Conservation (phyloP, 2,797 vertebrate genomes). For the Sternotherus odoratus region DNA sequence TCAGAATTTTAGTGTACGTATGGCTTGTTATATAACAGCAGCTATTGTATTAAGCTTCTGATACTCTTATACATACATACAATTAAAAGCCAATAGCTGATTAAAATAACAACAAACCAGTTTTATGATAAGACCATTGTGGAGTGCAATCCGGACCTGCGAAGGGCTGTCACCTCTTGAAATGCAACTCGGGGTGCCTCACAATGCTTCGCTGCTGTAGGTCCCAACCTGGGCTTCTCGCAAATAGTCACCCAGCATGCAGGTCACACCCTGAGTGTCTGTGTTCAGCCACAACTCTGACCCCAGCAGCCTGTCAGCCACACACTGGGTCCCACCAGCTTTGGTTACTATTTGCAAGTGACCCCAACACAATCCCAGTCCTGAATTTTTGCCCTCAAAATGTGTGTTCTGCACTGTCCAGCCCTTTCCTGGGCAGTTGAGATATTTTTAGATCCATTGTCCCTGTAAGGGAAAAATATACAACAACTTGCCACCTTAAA, state of each 20-base stretch:
- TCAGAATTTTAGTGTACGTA: not conserved
- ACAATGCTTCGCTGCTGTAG: not conserved
- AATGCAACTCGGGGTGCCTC: not conserved
- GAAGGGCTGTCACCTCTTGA: not conserved
- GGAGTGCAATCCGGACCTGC: not conserved
- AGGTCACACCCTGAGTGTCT: not conserved
- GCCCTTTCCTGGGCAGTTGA: not conserved
- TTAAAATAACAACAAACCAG: not conserved
- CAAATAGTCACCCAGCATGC: not conserved
- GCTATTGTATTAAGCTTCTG: not conserved
- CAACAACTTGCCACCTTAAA: not conserved
- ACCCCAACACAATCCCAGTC: not conserved
- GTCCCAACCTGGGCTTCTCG: not conserved
- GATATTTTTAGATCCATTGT: not conserved
- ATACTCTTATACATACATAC: not conserved
- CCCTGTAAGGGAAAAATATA: not conserved
- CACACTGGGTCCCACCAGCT: not conserved
- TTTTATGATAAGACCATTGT: not conserved
- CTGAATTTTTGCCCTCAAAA: not conserved
- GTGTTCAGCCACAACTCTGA: not conserved
- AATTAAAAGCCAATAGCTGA: slow-evolving; percentile 6
- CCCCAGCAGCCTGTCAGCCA: not conserved
- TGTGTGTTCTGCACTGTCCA: not conserved
- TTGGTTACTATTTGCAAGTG: not conserved
- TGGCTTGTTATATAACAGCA: slow-evolving; percentile 16